Evolutionary conservation across 2,113 vertebrate species (phyloP).

Genomic region (Mesitornis unicolor): DNA sequence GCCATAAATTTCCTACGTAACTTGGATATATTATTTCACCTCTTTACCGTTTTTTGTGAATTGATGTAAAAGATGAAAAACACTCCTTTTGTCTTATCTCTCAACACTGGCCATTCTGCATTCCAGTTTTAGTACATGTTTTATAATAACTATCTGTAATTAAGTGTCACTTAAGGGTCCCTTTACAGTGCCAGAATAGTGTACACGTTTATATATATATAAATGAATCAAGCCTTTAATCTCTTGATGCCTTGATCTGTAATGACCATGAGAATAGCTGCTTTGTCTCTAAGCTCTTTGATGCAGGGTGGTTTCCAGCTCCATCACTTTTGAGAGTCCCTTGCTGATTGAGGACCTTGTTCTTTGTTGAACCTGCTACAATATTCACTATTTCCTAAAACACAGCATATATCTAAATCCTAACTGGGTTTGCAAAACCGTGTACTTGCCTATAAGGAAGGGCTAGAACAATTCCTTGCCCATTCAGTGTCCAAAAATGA

Average conservation of each 20-base stretch:
- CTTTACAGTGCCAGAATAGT: background rate
- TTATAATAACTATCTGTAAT: background rate
- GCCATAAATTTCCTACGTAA: background rate
- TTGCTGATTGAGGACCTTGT: slow-evolving; percentile 38
- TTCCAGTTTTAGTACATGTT: background rate
- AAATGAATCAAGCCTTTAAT: background rate
- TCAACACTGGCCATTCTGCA: background rate
- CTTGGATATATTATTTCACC: background rate
- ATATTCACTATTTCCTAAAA: background rate
- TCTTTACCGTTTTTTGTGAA: background rate
- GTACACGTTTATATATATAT: background rate
- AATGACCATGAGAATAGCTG: background rate
- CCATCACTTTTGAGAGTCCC: background rate
- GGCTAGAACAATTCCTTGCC: background rate
- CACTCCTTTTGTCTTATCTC: background rate
- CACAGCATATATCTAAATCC: background rate
- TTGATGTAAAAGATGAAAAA: background rate
- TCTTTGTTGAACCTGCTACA: background rate
- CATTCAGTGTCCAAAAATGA: background rate
- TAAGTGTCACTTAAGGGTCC: background rate
- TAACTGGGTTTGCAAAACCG: background rate
- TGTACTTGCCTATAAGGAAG: background rate
- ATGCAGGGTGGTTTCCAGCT: background rate
- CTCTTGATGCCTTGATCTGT: background rate
- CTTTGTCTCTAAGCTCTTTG: slow-evolving; percentile 50